Conservation (phyloP, 2,113 vertebrate species). For the Canis aureus region DNA sequence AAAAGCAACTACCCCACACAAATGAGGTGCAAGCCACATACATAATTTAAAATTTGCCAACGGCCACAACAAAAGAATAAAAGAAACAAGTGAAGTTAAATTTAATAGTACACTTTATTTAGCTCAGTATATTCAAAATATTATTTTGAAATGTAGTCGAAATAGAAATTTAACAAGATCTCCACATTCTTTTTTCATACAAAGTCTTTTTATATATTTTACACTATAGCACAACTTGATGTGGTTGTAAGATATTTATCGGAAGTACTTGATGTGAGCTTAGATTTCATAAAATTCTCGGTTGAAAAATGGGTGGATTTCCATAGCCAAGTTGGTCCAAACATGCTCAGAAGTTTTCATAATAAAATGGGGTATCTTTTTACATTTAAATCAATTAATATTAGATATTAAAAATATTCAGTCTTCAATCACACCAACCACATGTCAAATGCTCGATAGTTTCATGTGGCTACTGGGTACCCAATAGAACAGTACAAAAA, state of each 20-base stretch:
- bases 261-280: slow-evolving; percentile 36
- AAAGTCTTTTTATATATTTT: not conserved
- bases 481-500: not conserved
- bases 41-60: slow-evolving; percentile 21
- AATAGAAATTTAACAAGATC: not conserved
- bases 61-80: not conserved
- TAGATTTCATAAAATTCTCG: slow-evolving; percentile 22
- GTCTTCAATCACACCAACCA: not conserved
- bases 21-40: not conserved
- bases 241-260: slow-evolving; percentile 45
- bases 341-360: not conserved
- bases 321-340: not conserved
- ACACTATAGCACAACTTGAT: not conserved
- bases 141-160: not conserved
- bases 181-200: not conserved
- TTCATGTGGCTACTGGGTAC: not conserved
- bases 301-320: not conserved
- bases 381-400: slow-evolving; percentile 19
- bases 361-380: not conserved
- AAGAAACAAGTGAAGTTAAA: not conserved
- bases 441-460: not conserved
- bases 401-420: not conserved
- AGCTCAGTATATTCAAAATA: not conserved
- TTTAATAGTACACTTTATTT: not conserved
- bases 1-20: not conserved